These are phyloP conservation scores for Helogale parvula DNA, from an alignment of 2,113 vertebrate genomes.

Conservation along the genomic window DNA sequence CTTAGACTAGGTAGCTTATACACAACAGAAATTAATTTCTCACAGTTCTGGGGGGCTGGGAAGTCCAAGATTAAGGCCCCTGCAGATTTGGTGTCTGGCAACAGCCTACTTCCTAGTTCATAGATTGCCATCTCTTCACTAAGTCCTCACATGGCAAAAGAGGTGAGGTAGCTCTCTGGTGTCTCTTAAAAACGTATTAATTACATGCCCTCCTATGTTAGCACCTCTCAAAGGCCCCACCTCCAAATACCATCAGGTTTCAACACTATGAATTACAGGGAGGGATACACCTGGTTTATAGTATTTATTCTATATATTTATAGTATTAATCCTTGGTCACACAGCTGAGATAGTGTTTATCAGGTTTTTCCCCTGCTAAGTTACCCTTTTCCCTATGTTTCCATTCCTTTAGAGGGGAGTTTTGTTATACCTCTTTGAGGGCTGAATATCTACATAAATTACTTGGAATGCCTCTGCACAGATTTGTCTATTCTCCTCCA, in stretches of 20 bases:
- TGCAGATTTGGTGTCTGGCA: not conserved
- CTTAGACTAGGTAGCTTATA: not conserved
- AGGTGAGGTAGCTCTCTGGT: not conserved
- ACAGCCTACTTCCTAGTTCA: not conserved
- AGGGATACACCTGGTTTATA: not conserved
- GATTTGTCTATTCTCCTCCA: not conserved
- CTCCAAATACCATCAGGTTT: not conserved
- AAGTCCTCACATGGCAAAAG: not conserved
- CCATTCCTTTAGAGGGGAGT: not conserved
- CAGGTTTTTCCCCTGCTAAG: not conserved
- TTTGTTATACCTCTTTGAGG: not conserved
- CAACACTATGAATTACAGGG: not conserved
- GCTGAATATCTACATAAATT: not conserved
- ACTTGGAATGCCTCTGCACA: not conserved
- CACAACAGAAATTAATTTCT: slow-evolving; percentile 2
- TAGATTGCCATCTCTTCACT: not conserved
- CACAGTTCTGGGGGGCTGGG: not conserved
- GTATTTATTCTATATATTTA: not conserved
- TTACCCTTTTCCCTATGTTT: not conserved
- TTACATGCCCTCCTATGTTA: not conserved
- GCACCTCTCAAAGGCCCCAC: not conserved
- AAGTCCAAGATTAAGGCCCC: not conserved
- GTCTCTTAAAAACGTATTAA: not conserved
- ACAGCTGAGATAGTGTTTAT: not conserved
- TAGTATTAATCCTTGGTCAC: not conserved